These are phyloP conservation scores for Cerastis rubricosa DNA, from an alignment of 2,888 invertebrate genomes.

Conservation along the genomic window DNA sequence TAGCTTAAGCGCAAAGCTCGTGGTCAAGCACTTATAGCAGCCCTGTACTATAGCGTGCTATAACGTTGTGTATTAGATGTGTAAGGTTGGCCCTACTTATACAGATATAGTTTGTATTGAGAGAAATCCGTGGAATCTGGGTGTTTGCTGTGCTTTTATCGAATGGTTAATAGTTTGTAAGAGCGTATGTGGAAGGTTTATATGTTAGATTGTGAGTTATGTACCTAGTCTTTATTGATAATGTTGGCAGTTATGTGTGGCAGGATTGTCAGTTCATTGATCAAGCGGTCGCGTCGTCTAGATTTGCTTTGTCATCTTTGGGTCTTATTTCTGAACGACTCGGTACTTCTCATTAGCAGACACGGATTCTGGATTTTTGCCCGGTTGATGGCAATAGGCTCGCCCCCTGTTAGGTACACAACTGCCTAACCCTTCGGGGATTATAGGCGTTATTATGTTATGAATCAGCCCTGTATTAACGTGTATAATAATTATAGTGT, in stretches of 20 bases:
- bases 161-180: constrained; percentile 35
- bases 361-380: too few species aligned
- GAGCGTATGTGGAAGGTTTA: constrained; percentile 15
- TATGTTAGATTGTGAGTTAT: background rate
- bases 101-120: constrained; percentile 63
- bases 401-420: too few species aligned
- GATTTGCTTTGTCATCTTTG: background rate
- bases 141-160: constrained; percentile 64
- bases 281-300: background rate
- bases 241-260: background rate
- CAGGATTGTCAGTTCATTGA: background rate
- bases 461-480: too few species aligned
- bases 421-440: too few species aligned
- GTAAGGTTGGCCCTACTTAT: constrained; percentile 61
- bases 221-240: background rate
- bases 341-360: too few species aligned
- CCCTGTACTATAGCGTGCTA: constrained; percentile 33
- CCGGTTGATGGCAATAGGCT: too few species aligned
- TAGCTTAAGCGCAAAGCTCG: background rate
- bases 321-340: background rate
- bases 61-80: constrained; percentile 7
- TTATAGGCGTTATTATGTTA: too few species aligned
- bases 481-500: too few species aligned
- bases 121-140: constrained; percentile 55
- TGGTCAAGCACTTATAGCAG: constrained; percentile 9